Evolutionary conservation across 2,797 vertebrate species (phyloP), one percentile per base, ranked within the genome.

Genomic region (Erethizon dorsatum): DNA sequence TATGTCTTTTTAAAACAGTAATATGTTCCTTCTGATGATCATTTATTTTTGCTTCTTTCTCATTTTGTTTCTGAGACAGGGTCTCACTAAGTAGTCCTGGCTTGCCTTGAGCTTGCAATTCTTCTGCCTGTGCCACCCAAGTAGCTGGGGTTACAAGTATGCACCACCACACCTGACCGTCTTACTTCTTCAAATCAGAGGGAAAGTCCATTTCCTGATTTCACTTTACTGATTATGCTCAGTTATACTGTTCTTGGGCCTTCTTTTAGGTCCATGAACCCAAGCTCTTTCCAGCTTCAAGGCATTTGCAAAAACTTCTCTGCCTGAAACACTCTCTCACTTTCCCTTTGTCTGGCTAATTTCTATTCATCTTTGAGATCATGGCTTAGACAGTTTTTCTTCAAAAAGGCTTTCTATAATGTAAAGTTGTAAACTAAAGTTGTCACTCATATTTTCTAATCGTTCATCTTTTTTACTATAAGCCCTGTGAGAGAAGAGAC

Each of bases 201-300:
- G 59, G 83, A 77, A 94, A 77, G 52, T 94, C 41, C 54, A 90
- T 71, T 87, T 88, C 26, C 71, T 91, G 57, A 93, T 63, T 93
- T 95, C 6, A 65, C n/a, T 31, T 24, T 54, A 63, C 28, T 96
- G 26, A 26, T 28, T 82, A 45, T 65, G 50, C 2, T 91, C 54
- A 90, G 18, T 88, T 91, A 88, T 33, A 82, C 15, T 82, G n/a
- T 10, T 82, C 45, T 54, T 95, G 47, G 78, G 78, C 14, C 75
- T 92, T 88, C 83, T 84, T 96, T 93, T 65, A 65, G 56, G 71
- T 26, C 6, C 57, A 56, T 50, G 67, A 69, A 65, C 84, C 93
- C 57, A 65, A 91, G 63, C 24, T 88, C 65, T 93, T 75, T 79
- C 41, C 20, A 95, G 57, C 28, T 50, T 92, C 26, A 85, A 24